Base-by-base conservation (phyloP, 1,140 invertebrate genomes). In the Bombus haemorrhoidalis region DNA sequence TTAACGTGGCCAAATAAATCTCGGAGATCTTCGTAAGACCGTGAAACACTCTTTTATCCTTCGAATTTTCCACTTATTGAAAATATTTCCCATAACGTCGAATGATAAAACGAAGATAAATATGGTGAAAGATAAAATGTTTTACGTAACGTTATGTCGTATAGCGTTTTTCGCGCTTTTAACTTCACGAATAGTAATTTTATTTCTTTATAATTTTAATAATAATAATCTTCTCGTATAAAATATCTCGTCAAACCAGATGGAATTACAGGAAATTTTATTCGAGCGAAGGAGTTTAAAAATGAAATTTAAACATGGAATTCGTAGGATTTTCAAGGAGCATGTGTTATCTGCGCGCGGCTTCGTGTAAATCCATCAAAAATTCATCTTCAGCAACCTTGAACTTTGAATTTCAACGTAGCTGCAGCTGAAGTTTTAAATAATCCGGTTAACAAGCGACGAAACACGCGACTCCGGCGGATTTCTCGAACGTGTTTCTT, bases 381-480 rank as follows among this genome's bases (percentile, higher is more conserved):
- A n/a, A n/a, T n/a, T n/a, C n/a, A n/a, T 22, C 37, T 5, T 32
- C 22, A 10, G 13, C 1, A 57, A 74, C 78, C 83, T 85, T 81
- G 83, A 85, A 85, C 83, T 74, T 81, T 66, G 37, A 53, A 81
- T 64, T 81, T 66, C 57, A 37, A 74, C 64, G 77, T 28, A 57
- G 41, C 13, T 18, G 32, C 3, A 57, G 66, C 53, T 57, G 47
- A 78, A 83, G 59, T 84, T 71, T 53, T 66, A 79, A 79, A 71
- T 72, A 79, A 84, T 84, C 37, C 53, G 25, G 22, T 57, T 84
- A 62, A 69, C 75, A 69, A 25, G 28, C 53, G 18, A 25, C 41
- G 34, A 22, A 41, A 78, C 83, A 71, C 74, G 66, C 76, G 43
- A 69, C 10, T 57, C 0, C 66, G 25, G 39, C 43, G 53, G 59